Conservation (phyloP, 2,113 vertebrate species). For the Cyprinus carpio region DNA sequence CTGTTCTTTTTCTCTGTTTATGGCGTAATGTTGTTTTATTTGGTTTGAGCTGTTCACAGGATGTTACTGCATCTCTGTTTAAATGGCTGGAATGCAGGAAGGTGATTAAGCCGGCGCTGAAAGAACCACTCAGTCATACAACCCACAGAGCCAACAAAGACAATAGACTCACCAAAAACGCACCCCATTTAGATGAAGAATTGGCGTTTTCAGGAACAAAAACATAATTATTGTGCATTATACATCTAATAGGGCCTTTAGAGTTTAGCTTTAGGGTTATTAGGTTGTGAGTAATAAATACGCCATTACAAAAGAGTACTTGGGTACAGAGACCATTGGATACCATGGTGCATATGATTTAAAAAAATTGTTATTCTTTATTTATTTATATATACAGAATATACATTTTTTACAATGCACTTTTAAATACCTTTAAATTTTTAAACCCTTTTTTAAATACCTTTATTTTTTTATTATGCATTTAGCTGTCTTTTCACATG, state of each 20-base stretch:
- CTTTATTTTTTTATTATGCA: too few species aligned
- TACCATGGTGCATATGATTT: neutral
- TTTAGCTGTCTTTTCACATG: too few species aligned
- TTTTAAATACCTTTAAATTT: too few species aligned
- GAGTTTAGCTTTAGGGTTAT: neutral
- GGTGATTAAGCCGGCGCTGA: constrained; percentile 39
- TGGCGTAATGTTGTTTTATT: constrained; percentile 43
- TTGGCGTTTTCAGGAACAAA: constrained; percentile 35
- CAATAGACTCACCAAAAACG: constrained; percentile 39
- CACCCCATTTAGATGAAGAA: constrained; percentile 33
- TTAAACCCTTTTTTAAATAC: too few species aligned
- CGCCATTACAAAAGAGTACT: neutral
- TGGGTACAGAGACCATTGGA: neutral
- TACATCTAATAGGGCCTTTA: constrained; percentile 28
- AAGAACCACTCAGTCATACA: constrained; percentile 31
- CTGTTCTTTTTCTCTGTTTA: constrained; percentile 35
- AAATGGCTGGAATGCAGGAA: constrained; percentile 35
- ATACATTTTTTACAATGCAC: neutral
- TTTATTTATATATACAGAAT: too few species aligned
- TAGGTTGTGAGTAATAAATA: constrained; percentile 1
- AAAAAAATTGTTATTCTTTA: too few species aligned
- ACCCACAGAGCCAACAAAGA: constrained; percentile 34
- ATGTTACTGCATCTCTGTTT: constrained; percentile 49
- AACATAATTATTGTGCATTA: constrained; percentile 27
- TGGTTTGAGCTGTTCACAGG: constrained; percentile 42